A percentile compares a stretch with the other conserved stretches of the same genome.
Conservation (phyloP, 2,888 invertebrate genomes). For the Nezara viridula region DNA sequence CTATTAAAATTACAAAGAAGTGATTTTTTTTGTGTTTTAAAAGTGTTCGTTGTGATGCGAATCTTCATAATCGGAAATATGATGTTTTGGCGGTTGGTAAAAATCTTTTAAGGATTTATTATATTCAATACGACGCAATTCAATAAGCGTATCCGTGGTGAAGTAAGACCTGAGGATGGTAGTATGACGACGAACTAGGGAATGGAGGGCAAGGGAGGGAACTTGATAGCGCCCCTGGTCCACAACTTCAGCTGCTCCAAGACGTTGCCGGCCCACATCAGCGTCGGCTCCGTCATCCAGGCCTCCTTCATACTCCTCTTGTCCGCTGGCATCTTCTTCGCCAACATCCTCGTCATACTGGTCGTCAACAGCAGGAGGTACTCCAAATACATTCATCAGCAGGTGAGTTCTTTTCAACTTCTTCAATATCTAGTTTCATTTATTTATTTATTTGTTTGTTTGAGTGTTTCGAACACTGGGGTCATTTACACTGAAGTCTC, state of each 20-base stretch:
- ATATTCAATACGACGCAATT: too few relatives aligned
- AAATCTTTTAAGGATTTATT: not conserved
- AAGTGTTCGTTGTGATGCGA: not conserved
- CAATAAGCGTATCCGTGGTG: not conserved
- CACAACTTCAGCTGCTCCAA: conserved; percentile 88
- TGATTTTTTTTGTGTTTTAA: not conserved
- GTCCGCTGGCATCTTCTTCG: conserved; percentile 83
- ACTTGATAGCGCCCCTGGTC: conserved; percentile 83
- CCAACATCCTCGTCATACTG: conserved; percentile 84
- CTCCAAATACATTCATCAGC: conserved; percentile 88
- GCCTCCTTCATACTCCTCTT: conserved; percentile 82
- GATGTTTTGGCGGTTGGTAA: not conserved
- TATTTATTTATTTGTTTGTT: too few relatives aligned
- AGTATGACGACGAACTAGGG: conserved; percentile 62
- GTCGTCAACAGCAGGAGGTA: conserved; percentile 82
- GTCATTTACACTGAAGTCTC: too few relatives aligned
- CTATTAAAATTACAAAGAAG: not conserved
- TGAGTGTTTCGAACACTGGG: too few relatives aligned
- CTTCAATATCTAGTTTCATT: not conserved
- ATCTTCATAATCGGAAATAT: not conserved
- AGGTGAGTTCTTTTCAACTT: conserved; percentile 75
- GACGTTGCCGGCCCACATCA: conserved; percentile 72
- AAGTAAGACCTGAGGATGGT: conserved; percentile 19
- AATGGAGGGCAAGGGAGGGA: conserved; percentile 71
- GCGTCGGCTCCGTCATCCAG: conserved; percentile 81